Evolutionary conservation across 2,797 vertebrate genomes (phyloP).

Genomic region (Falco novaeseelandiae): DNA sequence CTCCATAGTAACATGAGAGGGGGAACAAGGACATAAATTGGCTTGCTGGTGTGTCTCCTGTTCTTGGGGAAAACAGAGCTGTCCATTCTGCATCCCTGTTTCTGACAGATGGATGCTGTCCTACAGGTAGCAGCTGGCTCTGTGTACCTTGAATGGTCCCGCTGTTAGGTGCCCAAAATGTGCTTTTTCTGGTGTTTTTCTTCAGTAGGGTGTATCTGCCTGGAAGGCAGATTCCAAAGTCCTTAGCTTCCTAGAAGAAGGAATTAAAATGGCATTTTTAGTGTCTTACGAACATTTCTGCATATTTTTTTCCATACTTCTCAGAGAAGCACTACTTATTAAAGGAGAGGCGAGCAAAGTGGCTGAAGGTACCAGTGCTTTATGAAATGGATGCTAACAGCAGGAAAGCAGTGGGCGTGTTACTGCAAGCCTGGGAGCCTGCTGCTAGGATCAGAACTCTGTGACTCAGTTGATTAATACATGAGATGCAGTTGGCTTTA

Average conservation of each 20-base stretch:
- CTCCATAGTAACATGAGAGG: background rate
- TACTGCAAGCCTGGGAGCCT: background rate
- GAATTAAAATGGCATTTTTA: background rate
- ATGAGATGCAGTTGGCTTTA: background rate
- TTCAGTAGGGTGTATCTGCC: background rate
- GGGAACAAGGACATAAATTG: background rate
- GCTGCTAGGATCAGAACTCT: background rate
- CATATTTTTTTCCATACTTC: fast-evolving
- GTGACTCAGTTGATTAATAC: background rate
- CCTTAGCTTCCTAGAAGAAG: background rate
- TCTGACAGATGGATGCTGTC: background rate
- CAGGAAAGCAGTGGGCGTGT: background rate
- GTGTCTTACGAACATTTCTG: background rate
- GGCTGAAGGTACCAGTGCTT: background rate
- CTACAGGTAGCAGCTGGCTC: background rate
- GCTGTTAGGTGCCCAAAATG: background rate
- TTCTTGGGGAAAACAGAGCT: background rate
- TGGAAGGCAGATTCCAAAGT: background rate
- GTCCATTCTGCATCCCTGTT: background rate
- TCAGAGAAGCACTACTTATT: background rate
- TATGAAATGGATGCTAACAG: background rate
- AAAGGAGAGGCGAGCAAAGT: background rate
- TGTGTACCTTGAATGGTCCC: background rate
- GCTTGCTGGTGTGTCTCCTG: background rate
- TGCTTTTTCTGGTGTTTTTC: background rate